Conservation (phyloP, 2,888 invertebrate genomes). For the Linnaemya vulpina region DNA sequence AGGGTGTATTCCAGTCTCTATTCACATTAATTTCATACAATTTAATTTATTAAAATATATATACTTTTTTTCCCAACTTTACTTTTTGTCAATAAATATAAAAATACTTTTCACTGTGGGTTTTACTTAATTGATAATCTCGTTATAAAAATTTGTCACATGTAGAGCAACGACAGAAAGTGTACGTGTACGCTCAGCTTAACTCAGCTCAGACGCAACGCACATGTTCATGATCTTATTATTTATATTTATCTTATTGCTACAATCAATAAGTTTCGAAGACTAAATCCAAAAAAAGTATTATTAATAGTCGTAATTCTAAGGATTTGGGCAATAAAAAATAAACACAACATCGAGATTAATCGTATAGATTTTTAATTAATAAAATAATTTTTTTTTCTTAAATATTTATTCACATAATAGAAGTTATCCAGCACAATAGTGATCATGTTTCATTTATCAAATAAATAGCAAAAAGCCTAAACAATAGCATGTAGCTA, state of each 20-base stretch:
- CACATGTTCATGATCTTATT: slow-evolving; percentile 61
- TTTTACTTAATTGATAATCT: slow-evolving; percentile 70
- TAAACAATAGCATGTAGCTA: not conserved
- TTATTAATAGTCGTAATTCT: slow-evolving; percentile 40
- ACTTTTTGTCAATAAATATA: slow-evolving; percentile 40
- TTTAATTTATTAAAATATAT: slow-evolving; percentile 9
- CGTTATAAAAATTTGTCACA: slow-evolving; percentile 71
- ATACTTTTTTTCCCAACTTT: not conserved
- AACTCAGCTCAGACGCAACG: slow-evolving; percentile 22
- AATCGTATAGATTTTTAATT: slow-evolving; percentile 17
- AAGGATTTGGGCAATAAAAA: slow-evolving; percentile 42
- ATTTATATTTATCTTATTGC: slow-evolving; percentile 51
- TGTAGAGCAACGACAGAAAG: slow-evolving; percentile 56
- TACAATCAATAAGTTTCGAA: slow-evolving; percentile 37
- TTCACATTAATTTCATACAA: slow-evolving; percentile 14
- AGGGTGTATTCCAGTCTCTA: not conserved
- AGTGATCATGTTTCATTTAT: not conserved
- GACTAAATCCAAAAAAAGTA: slow-evolving; percentile 21
- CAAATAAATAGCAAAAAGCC: not conserved
- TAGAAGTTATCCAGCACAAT: too few relatives aligned
- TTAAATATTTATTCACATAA: not conserved
- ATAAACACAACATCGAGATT: slow-evolving; percentile 10
- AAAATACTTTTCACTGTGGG: slow-evolving; percentile 60
- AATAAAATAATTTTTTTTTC: slow-evolving; percentile 9
- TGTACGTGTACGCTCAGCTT: slow-evolving; percentile 10